Evolutionary conservation across 2,797 vertebrate species (phyloP).

Genomic region (Chanos chanos): DNA sequence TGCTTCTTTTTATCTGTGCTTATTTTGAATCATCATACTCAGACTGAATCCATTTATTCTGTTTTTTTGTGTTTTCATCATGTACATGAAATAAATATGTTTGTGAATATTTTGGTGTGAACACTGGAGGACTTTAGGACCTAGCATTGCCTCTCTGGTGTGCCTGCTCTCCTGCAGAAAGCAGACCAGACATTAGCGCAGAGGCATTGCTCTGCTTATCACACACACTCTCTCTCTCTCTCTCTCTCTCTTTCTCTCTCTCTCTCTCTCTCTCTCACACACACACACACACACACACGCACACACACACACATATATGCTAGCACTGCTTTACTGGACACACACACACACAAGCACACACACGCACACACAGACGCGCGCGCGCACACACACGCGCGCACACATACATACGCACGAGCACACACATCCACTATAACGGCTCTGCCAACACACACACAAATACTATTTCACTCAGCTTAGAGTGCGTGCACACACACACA

Average conservation of each 20-base stretch:
- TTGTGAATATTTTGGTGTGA: slow-evolving; percentile 18
- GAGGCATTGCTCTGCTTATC: slow-evolving; percentile 57
- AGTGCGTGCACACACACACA: background rate
- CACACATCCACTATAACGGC: background rate
- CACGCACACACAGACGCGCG: slow-evolving; percentile 1
- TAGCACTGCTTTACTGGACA: too few species aligned
- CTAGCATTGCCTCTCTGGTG: slow-evolving; percentile 65
- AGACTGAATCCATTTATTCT: too few species aligned
- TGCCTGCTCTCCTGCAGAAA: slow-evolving; percentile 74
- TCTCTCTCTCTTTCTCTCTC: too few species aligned
- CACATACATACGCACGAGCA: background rate
- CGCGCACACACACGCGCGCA: slow-evolving; percentile 20
- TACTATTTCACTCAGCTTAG: background rate
- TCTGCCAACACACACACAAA: background rate
- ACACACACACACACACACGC: slow-evolving; percentile 63
- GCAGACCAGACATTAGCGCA: slow-evolving; percentile 81
- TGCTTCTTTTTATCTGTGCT: too few species aligned
- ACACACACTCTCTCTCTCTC: slow-evolving; percentile 35
- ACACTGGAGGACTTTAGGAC: slow-evolving; percentile 85
- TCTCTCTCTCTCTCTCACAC: too few species aligned
- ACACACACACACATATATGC: too few species aligned
- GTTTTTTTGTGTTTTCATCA: too few species aligned
- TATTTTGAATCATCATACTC: too few species aligned
- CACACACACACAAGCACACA: slow-evolving; percentile 20
- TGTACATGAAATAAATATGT: slow-evolving; percentile 1